These are phyloP conservation scores for Zelleria hepariella DNA, from an alignment of 2,888 invertebrate species.

Conservation along the genomic window DNA sequence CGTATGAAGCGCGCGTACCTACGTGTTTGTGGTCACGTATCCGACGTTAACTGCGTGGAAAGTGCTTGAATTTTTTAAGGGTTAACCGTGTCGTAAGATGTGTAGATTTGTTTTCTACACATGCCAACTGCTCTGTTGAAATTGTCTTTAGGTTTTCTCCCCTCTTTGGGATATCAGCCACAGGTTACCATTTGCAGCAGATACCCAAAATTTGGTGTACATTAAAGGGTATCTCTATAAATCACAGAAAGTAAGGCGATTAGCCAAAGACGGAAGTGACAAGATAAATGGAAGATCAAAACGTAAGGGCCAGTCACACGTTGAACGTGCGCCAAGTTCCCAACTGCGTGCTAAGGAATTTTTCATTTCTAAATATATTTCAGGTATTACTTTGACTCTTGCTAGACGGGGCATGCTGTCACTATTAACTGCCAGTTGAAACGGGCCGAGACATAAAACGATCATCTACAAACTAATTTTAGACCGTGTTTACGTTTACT, in stretches of 20 bases:
- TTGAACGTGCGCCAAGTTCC: constrained; percentile 47
- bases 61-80: not conserved
- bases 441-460: constrained; percentile 15
- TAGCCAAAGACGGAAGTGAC: not conserved
- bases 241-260: not conserved
- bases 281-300: not conserved
- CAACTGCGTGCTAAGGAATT: constrained; percentile 29
- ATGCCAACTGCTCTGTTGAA: not conserved
- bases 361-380: constrained; percentile 3
- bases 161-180: no score
- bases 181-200: no score
- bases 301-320: not conserved
- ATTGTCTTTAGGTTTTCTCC: no score
- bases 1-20: not conserved
- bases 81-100: not conserved
- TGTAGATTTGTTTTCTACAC: not conserved
- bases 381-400: not conserved
- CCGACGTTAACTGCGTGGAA: not conserved
- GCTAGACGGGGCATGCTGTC: constrained; percentile 12
- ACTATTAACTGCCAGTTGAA: constrained; percentile 18
- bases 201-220: no score
- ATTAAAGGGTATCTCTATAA: no score
- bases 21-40: not conserved
- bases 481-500: constrained; percentile 32
- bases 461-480: constrained; percentile 28